phyloP scores from a whole-genome alignment of 1,140 invertebrate species.

The Coenobita brevimanus region DNA sequence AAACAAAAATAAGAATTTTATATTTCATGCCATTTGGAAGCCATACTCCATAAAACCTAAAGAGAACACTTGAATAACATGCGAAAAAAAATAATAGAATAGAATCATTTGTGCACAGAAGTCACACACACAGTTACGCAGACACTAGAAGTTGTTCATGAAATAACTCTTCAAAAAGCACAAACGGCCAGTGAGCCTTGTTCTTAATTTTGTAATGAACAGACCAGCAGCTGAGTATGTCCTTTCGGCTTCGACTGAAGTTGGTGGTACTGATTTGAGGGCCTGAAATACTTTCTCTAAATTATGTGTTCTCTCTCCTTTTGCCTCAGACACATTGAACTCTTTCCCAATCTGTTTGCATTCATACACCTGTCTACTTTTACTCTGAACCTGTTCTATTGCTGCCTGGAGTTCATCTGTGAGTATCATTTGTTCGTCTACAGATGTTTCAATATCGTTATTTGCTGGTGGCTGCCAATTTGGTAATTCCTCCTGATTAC shows the following conservation, averaged over 20 bases:
- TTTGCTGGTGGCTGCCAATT: too few species aligned
- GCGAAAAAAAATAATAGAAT: slow-evolving; percentile 11
- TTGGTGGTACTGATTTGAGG: too few species aligned
- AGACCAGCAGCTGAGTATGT: too few species aligned
- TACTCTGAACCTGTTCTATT: not conserved
- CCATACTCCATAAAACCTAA: not conserved
- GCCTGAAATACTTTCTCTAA: too few species aligned
- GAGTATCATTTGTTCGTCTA: too few species aligned
- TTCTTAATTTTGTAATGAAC: too few species aligned
- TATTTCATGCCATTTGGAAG: not conserved
- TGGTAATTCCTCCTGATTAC: too few species aligned
- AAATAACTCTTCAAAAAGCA: slow-evolving; percentile 10
- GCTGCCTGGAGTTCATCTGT: too few species aligned
- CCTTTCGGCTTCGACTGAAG: too few species aligned
- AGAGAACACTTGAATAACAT: not conserved
- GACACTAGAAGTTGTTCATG: not conserved
- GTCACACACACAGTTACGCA: slow-evolving; percentile 13
- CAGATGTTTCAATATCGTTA: too few species aligned
- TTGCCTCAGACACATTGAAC: not conserved
- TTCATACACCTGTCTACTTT: slow-evolving; percentile 22
- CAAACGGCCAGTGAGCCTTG: not conserved
- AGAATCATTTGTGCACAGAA: not conserved
- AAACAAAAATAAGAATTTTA: not conserved
- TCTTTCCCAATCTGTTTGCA: slow-evolving; percentile 17
- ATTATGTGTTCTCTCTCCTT: too few species aligned